These are phyloP conservation scores for Clamator glandarius DNA, from an alignment of 2,797 vertebrate genomes.

Conservation along the genomic window DNA sequence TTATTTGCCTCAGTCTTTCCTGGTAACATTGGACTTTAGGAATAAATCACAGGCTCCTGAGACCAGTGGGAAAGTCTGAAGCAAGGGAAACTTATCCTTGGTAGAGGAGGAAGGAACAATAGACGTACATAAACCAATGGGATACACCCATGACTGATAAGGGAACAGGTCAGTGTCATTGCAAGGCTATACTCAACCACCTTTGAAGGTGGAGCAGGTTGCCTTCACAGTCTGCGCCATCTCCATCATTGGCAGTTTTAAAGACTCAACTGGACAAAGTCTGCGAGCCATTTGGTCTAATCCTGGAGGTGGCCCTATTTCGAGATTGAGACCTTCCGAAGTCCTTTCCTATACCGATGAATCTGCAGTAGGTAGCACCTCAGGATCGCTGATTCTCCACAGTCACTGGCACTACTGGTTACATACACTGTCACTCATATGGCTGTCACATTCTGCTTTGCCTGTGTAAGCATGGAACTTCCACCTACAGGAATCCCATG, in stretches of 20 bases:
- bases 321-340: not conserved
- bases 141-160: not conserved
- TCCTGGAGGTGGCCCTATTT: not conserved
- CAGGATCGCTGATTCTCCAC: accelerated
- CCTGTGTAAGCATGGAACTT: not conserved
- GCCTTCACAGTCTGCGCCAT: not conserved
- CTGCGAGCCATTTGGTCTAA: not conserved
- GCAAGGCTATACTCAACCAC: not conserved
- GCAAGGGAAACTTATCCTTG: not conserved
- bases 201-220: not conserved
- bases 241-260: not conserved
- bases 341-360: not conserved
- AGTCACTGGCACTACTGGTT: not conserved
- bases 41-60: not conserved
- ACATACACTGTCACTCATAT: not conserved
- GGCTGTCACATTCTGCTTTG: not conserved
- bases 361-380: not conserved
- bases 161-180: not conserved
- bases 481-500: not conserved
- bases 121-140: too few species aligned
- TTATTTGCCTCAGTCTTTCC: too few species aligned
- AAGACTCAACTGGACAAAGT: not conserved
- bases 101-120: not conserved
- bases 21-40: too few species aligned
- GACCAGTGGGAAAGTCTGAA: not conserved